phyloP scores from a whole-genome alignment of 23 tunicate genomes.

The Trididemnum miniatum region DNA sequence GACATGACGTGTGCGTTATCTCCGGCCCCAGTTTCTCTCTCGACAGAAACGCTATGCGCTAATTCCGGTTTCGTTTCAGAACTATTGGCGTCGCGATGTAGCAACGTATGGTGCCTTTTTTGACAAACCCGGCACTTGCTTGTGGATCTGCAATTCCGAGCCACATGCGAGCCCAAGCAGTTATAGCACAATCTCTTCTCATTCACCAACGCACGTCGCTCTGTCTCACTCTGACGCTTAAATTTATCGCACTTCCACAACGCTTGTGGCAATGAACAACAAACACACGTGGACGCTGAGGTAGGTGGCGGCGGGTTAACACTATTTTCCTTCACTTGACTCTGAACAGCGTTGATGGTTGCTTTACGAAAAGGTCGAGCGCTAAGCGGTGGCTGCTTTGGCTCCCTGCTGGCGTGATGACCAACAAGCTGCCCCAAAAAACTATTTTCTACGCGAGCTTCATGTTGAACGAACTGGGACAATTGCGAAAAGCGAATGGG shows the following conservation, averaged over 20 bases:
- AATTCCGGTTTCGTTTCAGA: too few relatives aligned
- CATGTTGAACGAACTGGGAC: background rate
- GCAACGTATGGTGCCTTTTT: background rate
- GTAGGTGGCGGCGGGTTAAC: background rate
- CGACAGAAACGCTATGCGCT: too few relatives aligned
- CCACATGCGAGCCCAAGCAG: background rate
- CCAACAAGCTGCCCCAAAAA: background rate
- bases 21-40: background rate
- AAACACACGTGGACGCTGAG: too few relatives aligned
- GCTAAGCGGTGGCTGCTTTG: background rate
- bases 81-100: background rate
- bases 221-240: background rate
- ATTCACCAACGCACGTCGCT: background rate
- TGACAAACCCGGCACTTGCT: background rate
- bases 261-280: background rate
- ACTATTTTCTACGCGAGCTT: background rate
- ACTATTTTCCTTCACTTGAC: background rate
- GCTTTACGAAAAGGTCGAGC: background rate
- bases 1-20: background rate
- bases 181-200: background rate
- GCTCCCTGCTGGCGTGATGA: background rate
- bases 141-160: background rate
- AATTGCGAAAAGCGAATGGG: background rate
- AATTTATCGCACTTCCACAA: background rate
- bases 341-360: background rate